Evolutionary conservation across 1,140 invertebrate genomes (phyloP), one percentile per base, ranked within the genome.

Genomic region (Zaprionus lachaisei): DNA sequence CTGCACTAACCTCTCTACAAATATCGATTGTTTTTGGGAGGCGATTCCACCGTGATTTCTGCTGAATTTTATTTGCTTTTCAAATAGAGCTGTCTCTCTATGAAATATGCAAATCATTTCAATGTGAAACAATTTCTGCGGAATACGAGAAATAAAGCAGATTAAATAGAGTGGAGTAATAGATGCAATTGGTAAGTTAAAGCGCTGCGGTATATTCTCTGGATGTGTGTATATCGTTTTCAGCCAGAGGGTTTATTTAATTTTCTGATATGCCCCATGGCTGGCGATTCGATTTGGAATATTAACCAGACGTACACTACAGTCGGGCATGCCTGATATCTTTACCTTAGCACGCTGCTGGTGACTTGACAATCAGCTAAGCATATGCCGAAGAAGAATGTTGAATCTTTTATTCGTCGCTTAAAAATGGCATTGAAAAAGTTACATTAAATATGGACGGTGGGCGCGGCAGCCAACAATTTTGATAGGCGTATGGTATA

Each of bases 71-170:
- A 65, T 49, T 80, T 72, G 38, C 14, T 20, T 51, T 55, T 60
- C 31, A 65, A 37, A 24, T 37, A 26, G 26, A 17, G 37, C 68
- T 75, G 66, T 31, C 62, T 62, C 38, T 75, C 38, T 44, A 72
- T 79, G 60, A 54, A 68, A 74, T 65, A 82, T 81, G 80, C 24
- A 78, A 78, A 81, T 70, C 37, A 77, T 65, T 72, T 61, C n/a
- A n/a, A 62, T 57, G 61, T 72, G 51, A 66, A 58, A 14, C n/a
- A 34, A 34, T 15, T 28, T 65, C 66, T 7, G 17, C 12, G n/a
- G 47, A 69, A 57, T 51, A 51, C 44, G 47, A 12, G 38, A 12
- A n/a, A 28, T 28, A 61, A 26, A 9, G 22, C 22, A 61, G 24
- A 41, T 24, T 14, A n/a, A 49, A 51, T 63, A 22, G 28, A 31